Conservation (phyloP, 2,888 invertebrate species). For the Xylophagus ater region DNA sequence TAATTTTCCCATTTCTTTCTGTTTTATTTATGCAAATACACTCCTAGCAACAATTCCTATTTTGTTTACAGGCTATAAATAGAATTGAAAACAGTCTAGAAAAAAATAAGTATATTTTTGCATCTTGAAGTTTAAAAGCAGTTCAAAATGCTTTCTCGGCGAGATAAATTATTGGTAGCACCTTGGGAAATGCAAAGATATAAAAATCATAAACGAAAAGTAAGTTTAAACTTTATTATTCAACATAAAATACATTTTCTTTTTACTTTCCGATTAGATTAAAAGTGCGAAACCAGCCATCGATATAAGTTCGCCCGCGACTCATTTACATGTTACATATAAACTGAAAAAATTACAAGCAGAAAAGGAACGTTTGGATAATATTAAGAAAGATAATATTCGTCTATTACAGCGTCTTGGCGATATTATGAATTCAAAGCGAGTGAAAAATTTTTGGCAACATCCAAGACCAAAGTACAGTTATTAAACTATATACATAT, state of each 20-base stretch:
- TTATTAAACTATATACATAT: too few species aligned
- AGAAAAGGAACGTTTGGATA: slow-evolving; percentile 52
- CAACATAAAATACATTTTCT: slow-evolving; percentile 1
- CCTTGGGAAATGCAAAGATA: slow-evolving; percentile 61
- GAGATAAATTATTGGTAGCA: slow-evolving; percentile 56
- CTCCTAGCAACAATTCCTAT: too few species aligned
- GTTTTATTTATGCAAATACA: too few species aligned
- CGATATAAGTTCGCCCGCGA: slow-evolving; percentile 51
- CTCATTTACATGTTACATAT: slow-evolving; percentile 52
- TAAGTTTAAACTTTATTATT: slow-evolving; percentile 24
- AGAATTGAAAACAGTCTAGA: too few species aligned
- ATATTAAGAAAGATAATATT: slow-evolving; percentile 58
- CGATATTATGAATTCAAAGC: slow-evolving; percentile 52
- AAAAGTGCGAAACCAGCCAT: slow-evolving; percentile 54
- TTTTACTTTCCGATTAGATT: too few species aligned
- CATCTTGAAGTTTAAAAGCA: too few species aligned
- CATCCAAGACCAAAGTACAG: slow-evolving; percentile 50
- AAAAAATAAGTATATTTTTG: too few species aligned
- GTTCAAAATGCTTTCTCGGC: slow-evolving; percentile 50
- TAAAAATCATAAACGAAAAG: slow-evolving; percentile 58
- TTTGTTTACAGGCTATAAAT: too few species aligned
- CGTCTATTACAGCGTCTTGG: slow-evolving; percentile 54
- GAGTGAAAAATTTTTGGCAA: slow-evolving; percentile 57
- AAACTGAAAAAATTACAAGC: slow-evolving; percentile 60
- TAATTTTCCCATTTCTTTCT: too few species aligned